Evolutionary conservation across 2,888 invertebrate species (phyloP).

Genomic region (Raillietiella orientalis): DNA sequence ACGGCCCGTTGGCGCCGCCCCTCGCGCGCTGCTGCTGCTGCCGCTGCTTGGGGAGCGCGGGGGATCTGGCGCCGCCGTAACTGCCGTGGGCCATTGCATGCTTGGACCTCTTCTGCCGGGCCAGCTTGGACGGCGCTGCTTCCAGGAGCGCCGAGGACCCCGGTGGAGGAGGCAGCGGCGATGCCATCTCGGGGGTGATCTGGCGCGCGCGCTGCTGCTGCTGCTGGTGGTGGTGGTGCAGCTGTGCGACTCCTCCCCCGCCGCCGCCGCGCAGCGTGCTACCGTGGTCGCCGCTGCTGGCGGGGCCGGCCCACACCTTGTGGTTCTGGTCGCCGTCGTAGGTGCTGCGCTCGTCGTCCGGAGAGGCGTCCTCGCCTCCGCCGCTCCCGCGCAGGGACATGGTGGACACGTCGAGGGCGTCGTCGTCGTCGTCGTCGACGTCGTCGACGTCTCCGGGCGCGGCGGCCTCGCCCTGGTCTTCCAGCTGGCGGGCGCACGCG

Average conservation of each 20-base stretch:
- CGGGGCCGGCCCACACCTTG: constrained; percentile 52
- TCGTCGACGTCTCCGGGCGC: constrained; percentile 13
- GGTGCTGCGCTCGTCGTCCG: constrained; percentile 34
- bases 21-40: constrained; percentile 6
- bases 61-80: constrained; percentile 8
- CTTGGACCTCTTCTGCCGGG: no score
- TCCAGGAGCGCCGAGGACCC: constrained; percentile 7
- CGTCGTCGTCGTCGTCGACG: constrained; percentile 9
- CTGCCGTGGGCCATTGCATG: constrained; percentile 1
- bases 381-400: constrained; percentile 8
- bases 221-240: constrained; percentile 7
- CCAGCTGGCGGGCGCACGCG: constrained; percentile 51
- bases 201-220: constrained; percentile 7
- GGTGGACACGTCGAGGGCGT: constrained; percentile 7
- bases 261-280: constrained; percentile 17
- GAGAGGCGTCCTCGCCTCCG: constrained; percentile 6
- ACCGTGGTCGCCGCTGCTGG: constrained; percentile 11
- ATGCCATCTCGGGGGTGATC: constrained; percentile 7
- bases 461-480: constrained; percentile 13
- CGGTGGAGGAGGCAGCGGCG: constrained; percentile 6
- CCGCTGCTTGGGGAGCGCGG: constrained; percentile 6
- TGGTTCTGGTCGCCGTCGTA: constrained; percentile 78
- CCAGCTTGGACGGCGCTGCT: no score
- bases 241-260: constrained; percentile 7
- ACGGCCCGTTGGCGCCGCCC: constrained; percentile 4